Evolutionary conservation across 2,888 invertebrate species (phyloP), one percentile per base, ranked within the genome.

Genomic region (Drosophila parthenogenetica): DNA sequence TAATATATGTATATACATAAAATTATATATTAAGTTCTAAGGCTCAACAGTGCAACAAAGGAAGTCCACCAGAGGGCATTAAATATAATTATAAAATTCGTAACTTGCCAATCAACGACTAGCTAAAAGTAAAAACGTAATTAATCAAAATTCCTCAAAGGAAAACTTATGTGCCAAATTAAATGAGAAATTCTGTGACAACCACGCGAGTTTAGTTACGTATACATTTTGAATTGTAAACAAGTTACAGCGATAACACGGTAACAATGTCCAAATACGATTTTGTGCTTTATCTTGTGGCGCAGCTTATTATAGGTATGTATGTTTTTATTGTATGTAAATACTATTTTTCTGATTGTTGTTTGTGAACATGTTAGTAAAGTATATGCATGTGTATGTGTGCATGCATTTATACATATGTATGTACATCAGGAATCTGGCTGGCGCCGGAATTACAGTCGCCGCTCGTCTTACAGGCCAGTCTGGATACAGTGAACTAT

Each of bases 251-350:
- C 69, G 69, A 79, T 69, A 82, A 75, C 77, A 57, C 63, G 60
- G 63, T 57, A 67, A 71, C 57, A 72, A 85, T 85, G 85, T 72
- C 53, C 64, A 78, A 73, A 66, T 70, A 67, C 71, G 58, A 76
- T 63, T 69, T 70, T 69, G 62, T 71, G 71, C 79, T 87, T 83
- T 84, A 79, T 78, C 75, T 84, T 64, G 71, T 69, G 71, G 67
- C 70, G 73, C 85, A 81, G 76, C 73, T 85, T 51, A 45, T 79
- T 58, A 59, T 84, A 67, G 85, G 85, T 85, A 81, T 72, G 85
- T 84, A 77, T 68, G 17, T 48, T 29, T 32, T 40, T 58, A 13
- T 35, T 70, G 19, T 29, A 16, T 59, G 49, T 50, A 51, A 50
- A 50, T 60, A 51, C 42, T 29, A 22, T 42, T 59, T 14, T 29